Percentiles rank a stretch among this genome's conserved stretches.
phyloP scores from a whole-genome alignment of 2,113 vertebrate species.

The Anoplopoma fimbria region DNA sequence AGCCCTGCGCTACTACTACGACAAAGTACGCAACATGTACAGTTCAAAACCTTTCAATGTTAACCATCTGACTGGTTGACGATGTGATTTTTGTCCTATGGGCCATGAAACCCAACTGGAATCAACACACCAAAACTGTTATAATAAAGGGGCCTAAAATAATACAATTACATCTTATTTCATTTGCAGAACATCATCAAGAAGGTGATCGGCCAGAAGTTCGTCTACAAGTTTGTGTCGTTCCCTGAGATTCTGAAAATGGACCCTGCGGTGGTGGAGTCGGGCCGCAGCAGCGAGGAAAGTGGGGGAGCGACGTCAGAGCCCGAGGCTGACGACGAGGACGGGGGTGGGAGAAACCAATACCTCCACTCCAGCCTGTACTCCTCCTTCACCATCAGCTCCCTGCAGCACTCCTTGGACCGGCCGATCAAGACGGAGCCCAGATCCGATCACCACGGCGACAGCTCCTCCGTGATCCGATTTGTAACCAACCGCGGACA shows the following conservation, averaged over 20 bases:
- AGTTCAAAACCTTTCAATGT: too few relatives aligned
- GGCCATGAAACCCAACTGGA: not conserved
- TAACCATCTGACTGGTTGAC: not conserved
- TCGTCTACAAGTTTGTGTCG: constrained; percentile 97
- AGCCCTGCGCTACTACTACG: constrained; percentile 96
- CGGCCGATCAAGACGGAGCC: constrained; percentile 91
- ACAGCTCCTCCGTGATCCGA: constrained; percentile 93
- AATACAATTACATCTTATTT: not conserved
- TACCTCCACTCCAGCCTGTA: constrained; percentile 91
- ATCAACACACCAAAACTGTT: not conserved
- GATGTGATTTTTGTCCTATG: not conserved
- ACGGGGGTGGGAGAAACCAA: constrained; percentile 80
- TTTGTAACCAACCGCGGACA: constrained; percentile 91
- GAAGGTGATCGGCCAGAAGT: constrained; percentile 97
- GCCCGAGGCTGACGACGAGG: constrained; percentile 82
- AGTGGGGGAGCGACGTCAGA: constrained; percentile 78
- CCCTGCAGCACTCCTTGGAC: constrained; percentile 85
- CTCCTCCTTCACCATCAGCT: constrained; percentile 90
- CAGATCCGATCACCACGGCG: constrained; percentile 76
- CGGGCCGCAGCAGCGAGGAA: constrained; percentile 86
- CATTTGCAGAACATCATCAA: constrained; percentile 93
- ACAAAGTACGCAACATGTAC: constrained; percentile 85
- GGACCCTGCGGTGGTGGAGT: constrained; percentile 90
- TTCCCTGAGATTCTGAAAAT: constrained; percentile 95
- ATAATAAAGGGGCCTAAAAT: not conserved